Conservation (phyloP, 2,797 vertebrate species). For the Geotrypetes seraphini region DNA sequence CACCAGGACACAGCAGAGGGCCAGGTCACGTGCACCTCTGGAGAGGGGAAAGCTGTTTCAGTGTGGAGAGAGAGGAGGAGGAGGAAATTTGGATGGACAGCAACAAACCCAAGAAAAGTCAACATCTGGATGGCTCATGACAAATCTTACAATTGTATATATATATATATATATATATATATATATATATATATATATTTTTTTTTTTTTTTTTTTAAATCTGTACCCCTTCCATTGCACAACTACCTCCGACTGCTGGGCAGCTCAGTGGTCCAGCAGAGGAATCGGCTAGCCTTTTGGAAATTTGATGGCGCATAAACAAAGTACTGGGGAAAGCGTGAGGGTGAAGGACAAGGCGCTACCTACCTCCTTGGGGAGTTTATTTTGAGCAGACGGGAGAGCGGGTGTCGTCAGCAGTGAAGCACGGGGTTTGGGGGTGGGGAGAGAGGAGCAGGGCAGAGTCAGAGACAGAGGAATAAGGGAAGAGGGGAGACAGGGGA, state of each 20-base stretch:
- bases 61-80: background rate
- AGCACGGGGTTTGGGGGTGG: constrained; percentile 6
- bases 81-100: too few relatives aligned
- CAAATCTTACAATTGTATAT: too few relatives aligned
- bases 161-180: too few relatives aligned
- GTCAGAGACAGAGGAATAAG: background rate
- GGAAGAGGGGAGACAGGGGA: constrained; percentile 8
- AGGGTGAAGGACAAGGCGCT: background rate
- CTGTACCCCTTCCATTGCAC: too few relatives aligned
- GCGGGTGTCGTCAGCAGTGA: constrained; percentile 43
- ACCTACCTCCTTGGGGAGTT: constrained; percentile 54
- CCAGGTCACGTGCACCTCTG: background rate
- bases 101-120: too few relatives aligned
- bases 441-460: constrained; percentile 1
- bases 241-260: background rate
- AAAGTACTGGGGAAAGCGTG: background rate
- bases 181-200: too few relatives aligned
- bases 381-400: constrained; percentile 38
- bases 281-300: background rate
- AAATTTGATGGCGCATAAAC: too few relatives aligned
- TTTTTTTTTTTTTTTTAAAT: too few relatives aligned
- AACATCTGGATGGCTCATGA: too few relatives aligned
- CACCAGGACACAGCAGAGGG: background rate
- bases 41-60: background rate
- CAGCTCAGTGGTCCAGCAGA: rapidly evolving